phyloP scores from a whole-genome alignment of 1,140 invertebrate genomes.

The Drosophila pseudoananassae region DNA sequence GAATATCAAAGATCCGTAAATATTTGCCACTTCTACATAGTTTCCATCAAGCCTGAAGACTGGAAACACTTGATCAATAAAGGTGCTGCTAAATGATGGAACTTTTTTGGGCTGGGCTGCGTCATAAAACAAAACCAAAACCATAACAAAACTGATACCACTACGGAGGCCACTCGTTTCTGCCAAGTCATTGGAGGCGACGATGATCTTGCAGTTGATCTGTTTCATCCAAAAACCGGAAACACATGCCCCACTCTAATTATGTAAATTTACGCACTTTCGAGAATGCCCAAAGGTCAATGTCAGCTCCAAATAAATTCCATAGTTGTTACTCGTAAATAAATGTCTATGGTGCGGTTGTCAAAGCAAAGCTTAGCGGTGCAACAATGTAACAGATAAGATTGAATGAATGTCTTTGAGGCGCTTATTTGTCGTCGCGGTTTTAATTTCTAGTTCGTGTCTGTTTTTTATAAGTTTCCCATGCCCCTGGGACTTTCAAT shows the following conservation, averaged over 20 bases:
- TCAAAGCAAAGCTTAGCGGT: not conserved
- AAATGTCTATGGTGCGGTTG: constrained; percentile 4
- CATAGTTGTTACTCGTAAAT: constrained; percentile 2
- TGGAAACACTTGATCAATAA: constrained; percentile 40
- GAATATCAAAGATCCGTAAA: constrained; percentile 44
- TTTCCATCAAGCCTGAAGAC: constrained; percentile 26
- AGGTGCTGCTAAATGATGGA: constrained; percentile 16
- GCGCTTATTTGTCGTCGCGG: constrained; percentile 8
- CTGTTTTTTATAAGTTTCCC: constrained; percentile 5
- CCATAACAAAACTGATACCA: constrained; percentile 6
- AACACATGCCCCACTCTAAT: constrained; percentile 19
- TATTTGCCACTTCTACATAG: constrained; percentile 58
- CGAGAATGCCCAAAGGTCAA: constrained; percentile 23
- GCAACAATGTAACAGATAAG: constrained; percentile 20
- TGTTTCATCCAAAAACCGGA: constrained; percentile 18
- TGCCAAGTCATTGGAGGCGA: constrained; percentile 15
- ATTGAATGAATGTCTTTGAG: constrained; percentile 25
- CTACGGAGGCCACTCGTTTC: constrained; percentile 29
- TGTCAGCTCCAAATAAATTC: constrained; percentile 21
- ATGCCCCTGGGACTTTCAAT: constrained; percentile 35
- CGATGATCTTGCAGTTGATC: constrained; percentile 21
- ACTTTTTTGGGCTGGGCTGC: constrained; percentile 29
- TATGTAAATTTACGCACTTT: constrained; percentile 35
- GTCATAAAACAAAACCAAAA: constrained; percentile 4
- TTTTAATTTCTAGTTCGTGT: not conserved